Base-by-base conservation (phyloP, 2,888 invertebrate species). In the Heliconius cydno region DNA sequence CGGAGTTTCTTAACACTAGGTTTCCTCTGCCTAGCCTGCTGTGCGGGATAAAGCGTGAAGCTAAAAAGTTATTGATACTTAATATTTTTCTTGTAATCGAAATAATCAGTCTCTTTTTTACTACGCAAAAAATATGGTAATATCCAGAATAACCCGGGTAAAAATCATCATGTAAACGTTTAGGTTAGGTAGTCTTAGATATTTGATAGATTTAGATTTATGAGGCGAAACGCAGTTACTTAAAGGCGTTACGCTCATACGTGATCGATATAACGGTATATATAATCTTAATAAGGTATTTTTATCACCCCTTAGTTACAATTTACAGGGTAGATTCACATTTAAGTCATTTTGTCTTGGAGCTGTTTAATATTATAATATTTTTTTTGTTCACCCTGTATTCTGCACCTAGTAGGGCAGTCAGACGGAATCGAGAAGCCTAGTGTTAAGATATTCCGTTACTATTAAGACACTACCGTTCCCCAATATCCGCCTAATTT, bases 171-270 rank as follows among this genome's bases (percentile, higher is more conserved):
- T n/a, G n/a, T n/a, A n/a, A n/a, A n/a, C n/a, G n/a, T n/a, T n/a
- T n/a, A n/a, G n/a, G n/a, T n/a, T n/a, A n/a, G n/a, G n/a, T n/a
- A n/a, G n/a, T n/a, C 57, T 34, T 66, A 78, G 28, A n/a, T 34
- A 38, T 73, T 67, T 78, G 78, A 73, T 73, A 73, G 73, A 78
- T 73, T 78, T 73, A 73, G 78, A 78, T 78, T 67, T 73, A 78
- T 78, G 66, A 25, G 38, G 60, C 25, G 25, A 38, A 70, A 25
- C 70, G 3, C 19, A 25, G 70, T 25, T 9, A 30, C 38, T 73
- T 34, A 25, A 25, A 38, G 34, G 60, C 7, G 60, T 60, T 9
- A 60, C 25, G 60, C 34, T 70, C 25, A 38, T 38, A 73, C 7
- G 60, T 10, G 38, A 73, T 60, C 60, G 73, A 73, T 73, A 13